Evolutionary conservation across 2,797 vertebrate genomes (phyloP), one percentile per base, ranked within the genome.

Genomic region (Anniella stebbinsi): DNA sequence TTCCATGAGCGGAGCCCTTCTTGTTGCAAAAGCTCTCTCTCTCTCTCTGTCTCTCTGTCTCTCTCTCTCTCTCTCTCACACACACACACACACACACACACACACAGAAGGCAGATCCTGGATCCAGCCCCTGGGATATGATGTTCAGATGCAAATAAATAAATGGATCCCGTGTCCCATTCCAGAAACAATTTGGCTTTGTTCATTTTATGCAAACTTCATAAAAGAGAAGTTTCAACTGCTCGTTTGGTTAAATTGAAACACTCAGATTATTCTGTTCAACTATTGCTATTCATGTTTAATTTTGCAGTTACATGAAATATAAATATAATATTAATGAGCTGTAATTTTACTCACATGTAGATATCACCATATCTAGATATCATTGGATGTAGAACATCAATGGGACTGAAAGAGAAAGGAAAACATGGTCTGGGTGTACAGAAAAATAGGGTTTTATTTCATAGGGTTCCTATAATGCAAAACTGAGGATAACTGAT

Each of bases 241-340:
- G 13, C 15, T 33, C 38, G 21, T 38, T 91, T 80, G 80, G 87
- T 15, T 88, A 85, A 92, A 41, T 36, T 63, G 36, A 7, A 82
- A 38, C 11, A 38, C 17, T 25, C 11, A 63, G n/a, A 38, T 82
- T 63, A 63, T 41, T 66, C 21, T 60, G 9, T 82, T 82, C 80
- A 82, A 38, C 57, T 63, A 2, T 82, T 63, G 25, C n/a, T 66
- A 38, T 63, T 38, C 63, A 30, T 82, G 11, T 41, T 38, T 30
- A 23, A n/a, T 82, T 82, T 63, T 82, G 57, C 57, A 63, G n/a
- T 60, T 9, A 36, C 8, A n/a, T 60, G 33, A 80, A 81, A 78
- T 12, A 48, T n/a, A 75, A 75, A 75, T 30, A 17, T 38, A 30
- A 30, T 36, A 51, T 30, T 25, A 78, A 51, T 21, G 25, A 51